These are phyloP conservation scores for Parazoanthus atlanticus DNA, from an alignment of 92 coral and sea anemone species.

Conservation along the genomic window DNA sequence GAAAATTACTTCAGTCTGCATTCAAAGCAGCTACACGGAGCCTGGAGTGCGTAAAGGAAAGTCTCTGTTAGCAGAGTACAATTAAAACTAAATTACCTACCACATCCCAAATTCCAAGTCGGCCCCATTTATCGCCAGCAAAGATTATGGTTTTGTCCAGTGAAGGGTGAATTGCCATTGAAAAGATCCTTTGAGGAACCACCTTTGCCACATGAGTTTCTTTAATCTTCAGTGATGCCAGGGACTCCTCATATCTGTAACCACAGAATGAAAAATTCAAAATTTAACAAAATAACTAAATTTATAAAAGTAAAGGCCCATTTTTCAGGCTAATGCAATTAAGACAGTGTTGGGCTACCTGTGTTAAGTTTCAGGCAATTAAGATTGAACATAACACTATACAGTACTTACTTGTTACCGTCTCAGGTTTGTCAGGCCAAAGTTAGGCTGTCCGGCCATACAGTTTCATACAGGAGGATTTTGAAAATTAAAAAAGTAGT, in stretches of 20 bases:
- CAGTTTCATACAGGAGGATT: background rate
- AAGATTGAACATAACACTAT: too few relatives aligned
- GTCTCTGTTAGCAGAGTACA: too few relatives aligned
- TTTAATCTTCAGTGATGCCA: constrained; percentile 47
- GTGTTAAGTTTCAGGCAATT: too few relatives aligned
- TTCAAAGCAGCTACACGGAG: too few relatives aligned
- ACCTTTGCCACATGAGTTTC: constrained; percentile 74
- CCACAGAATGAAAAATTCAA: background rate
- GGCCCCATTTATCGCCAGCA: constrained; percentile 89
- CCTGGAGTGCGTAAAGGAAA: too few relatives aligned
- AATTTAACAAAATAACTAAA: background rate
- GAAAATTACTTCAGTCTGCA: too few relatives aligned
- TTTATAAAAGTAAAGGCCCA: background rate
- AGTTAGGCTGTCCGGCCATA: background rate
- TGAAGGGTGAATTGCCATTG: constrained; percentile 81
- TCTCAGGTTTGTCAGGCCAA: background rate
- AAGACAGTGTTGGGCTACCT: too few relatives aligned
- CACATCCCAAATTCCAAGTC: constrained; percentile 95
- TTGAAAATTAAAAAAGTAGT: background rate
- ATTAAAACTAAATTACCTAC: constrained; percentile 44
- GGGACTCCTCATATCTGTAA: constrained; percentile 55
- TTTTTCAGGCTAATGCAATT: too few relatives aligned
- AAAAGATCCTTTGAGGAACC: constrained; percentile 80
- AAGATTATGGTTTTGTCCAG: constrained; percentile 67
- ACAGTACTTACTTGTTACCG: too few relatives aligned